Evolutionary conservation across 2,113 vertebrate genomes (phyloP).

Genomic region (Anguilla japonica): DNA sequence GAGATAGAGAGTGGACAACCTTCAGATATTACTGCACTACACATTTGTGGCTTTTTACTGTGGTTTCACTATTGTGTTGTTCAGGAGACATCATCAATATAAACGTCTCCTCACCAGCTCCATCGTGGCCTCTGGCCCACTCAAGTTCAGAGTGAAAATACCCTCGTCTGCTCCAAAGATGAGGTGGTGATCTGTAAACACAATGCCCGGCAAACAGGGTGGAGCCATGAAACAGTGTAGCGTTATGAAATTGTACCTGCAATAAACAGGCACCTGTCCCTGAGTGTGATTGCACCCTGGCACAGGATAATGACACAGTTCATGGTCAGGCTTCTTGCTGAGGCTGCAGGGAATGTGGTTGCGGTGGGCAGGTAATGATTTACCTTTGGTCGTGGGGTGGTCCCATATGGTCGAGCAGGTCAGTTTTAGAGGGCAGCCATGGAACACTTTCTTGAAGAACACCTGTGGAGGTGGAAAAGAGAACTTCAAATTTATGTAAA

Average conservation of each 20-base stretch:
- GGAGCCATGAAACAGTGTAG: neutral
- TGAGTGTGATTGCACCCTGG: neutral
- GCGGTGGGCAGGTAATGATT: neutral
- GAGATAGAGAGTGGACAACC: neutral
- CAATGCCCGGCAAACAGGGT: neutral
- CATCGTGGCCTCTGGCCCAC: slow-evolving; percentile 76
- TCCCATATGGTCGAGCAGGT: slow-evolving; percentile 79
- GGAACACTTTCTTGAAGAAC: slow-evolving; percentile 82
- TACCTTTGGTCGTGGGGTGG: slow-evolving; percentile 79
- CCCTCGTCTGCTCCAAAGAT: slow-evolving; percentile 86
- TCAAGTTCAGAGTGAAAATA: slow-evolving; percentile 84
- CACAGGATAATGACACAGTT: neutral
- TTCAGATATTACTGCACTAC: neutral
- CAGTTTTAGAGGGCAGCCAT: slow-evolving; percentile 83
- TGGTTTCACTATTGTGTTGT: neutral
- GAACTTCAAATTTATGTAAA: neutral
- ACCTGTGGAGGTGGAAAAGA: slow-evolving; percentile 55
- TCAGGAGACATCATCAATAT: too few relatives aligned
- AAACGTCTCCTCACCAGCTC: slow-evolving; percentile 74
- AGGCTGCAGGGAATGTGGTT: neutral
- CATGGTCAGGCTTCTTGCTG: too few relatives aligned
- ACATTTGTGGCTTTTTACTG: neutral
- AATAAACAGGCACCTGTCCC: neutral
- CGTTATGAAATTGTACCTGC: neutral
- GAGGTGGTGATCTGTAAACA: slow-evolving; percentile 75